Evolutionary conservation across 2,888 invertebrate genomes (phyloP).

Genomic region (Drosophila barbarae): DNA sequence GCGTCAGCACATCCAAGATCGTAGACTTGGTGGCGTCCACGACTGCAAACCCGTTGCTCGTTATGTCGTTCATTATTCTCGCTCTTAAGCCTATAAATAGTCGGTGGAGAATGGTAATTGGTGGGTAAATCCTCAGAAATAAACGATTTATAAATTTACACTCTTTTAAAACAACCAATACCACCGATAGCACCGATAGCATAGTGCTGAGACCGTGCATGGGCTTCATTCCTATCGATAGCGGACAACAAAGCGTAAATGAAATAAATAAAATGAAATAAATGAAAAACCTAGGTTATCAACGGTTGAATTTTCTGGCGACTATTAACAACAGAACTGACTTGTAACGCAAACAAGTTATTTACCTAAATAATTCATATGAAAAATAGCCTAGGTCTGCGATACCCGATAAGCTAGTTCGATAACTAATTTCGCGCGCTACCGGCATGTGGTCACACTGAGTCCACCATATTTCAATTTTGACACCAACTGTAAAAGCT

Average conservation of each 20-base stretch:
- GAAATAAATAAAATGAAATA: background rate
- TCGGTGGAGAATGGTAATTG: background rate
- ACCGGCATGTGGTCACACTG: background rate
- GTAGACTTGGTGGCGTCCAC: conserved; percentile 70
- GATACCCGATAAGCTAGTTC: too few relatives aligned
- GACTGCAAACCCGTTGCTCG: conserved; percentile 21
- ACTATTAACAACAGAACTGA: background rate
- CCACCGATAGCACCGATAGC: conserved; percentile 2
- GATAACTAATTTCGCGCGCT: background rate
- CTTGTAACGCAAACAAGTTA: background rate
- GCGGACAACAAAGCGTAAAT: too few relatives aligned
- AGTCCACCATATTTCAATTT: background rate
- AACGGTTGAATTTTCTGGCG: background rate
- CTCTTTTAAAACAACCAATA: conserved; percentile 3
- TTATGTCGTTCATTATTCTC: background rate
- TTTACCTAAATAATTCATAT: too few relatives aligned
- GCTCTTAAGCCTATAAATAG: background rate
- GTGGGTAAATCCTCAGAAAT: background rate
- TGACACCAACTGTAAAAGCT: background rate
- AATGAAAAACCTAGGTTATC: background rate
- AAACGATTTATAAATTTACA: background rate
- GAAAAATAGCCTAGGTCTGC: too few relatives aligned
- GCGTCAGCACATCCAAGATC: conserved; percentile 71
- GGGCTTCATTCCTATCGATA: background rate
- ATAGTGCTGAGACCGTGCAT: background rate